Conservation (phyloP, 2,888 invertebrate genomes). For the Callosobruchus maculatus region DNA sequence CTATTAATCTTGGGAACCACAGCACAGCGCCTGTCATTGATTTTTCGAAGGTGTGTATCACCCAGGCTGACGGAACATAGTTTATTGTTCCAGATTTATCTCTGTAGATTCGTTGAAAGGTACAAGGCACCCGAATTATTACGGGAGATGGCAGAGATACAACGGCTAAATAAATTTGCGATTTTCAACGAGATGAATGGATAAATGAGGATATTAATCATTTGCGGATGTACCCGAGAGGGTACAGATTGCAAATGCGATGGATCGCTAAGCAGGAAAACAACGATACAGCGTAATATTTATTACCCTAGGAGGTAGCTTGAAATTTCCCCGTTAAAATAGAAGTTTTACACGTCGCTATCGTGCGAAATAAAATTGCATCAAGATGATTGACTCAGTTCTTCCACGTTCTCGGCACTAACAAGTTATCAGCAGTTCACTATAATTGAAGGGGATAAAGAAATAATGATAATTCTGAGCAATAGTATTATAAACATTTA, state of each 20-base stretch:
- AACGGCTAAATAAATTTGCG: neutral
- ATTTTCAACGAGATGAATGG: neutral
- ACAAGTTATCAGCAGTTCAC: too few species aligned
- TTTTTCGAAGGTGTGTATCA: neutral
- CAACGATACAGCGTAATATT: neutral
- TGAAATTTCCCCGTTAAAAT: neutral
- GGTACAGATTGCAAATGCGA: neutral
- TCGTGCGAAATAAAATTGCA: too few species aligned
- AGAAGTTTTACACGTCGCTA: too few species aligned
- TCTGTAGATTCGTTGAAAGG: neutral
- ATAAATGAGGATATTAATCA: neutral
- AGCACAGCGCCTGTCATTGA: neutral
- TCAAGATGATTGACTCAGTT: too few species aligned
- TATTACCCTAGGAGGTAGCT: neutral
- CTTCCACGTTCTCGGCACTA: too few species aligned
- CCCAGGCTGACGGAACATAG: neutral
- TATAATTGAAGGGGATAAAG: too few species aligned
- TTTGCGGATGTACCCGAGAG: neutral
- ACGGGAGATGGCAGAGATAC: neutral
- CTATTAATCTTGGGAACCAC: neutral
- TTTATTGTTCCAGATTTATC: neutral
- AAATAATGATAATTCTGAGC: too few species aligned
- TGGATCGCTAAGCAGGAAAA: neutral
- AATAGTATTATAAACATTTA: too few species aligned
- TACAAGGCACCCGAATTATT: neutral